Evolutionary conservation across 2,113 vertebrate genomes (phyloP), one percentile per base, ranked within the genome.

Genomic region (Mesembrinibis cayennensis): DNA sequence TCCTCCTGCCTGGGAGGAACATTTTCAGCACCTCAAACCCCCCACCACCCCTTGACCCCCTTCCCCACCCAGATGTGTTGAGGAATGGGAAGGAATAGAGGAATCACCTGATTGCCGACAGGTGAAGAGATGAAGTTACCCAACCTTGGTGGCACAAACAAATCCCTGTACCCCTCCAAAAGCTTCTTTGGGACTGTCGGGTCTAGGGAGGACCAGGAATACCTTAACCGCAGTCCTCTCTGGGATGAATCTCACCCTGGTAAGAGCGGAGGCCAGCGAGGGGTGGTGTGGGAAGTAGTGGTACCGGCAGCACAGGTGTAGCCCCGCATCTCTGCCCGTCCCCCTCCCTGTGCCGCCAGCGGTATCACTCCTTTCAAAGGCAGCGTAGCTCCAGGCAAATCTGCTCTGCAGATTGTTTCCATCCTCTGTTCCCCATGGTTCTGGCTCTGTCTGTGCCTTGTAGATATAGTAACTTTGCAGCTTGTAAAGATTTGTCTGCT

Each of bases 401-500:
- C 90, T 95, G 94, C 80, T 92, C 83, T 14, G 86, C 95, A 93
- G 91, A 92, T 93, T 96, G 91, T 47, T 94, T 88, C 95, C 94
- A 90, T 50, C 91, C 91, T 80, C 27, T 47, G 74, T 40, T 97
- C 95, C 87, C 95, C 82, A 95, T 2, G 78, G 94, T 56, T 97
- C 89, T 93, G 94, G 7, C 96, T 94, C 94, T 91, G 89, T 85
- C 89, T 97, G 95, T 94, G 82, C 65, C 77, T 85, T 96, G 93
- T 88, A 96, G 95, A 97, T 97, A 97, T 1, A 88, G 74, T 71
- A 93, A 91, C 91, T 96, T 91, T 93, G 94, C 94, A 95, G 93
- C 94, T 94, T 92, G 89, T 95, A 95, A 95, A 95, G 92, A 86
- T 91, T 66, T 90, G 81, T 83, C 56, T 94, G 87, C 38, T 96